Percentiles rank a stretch among this genome's conserved stretches.
phyloP scores from a whole-genome alignment of 2,113 vertebrate species.

The Tamias sibiricus region DNA sequence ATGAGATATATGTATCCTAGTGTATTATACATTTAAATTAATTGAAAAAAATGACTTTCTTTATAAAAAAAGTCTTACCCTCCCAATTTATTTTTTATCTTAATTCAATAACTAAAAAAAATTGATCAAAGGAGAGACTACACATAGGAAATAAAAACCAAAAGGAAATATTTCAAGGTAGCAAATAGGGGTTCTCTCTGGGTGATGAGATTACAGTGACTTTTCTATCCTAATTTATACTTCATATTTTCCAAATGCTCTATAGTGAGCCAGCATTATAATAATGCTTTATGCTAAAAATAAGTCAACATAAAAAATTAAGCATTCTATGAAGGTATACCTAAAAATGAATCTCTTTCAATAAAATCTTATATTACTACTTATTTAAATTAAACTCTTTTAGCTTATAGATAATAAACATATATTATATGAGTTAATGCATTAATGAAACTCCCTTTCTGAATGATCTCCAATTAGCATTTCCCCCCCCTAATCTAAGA shows the following conservation, averaged over 20 bases:
- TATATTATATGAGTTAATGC: neutral
- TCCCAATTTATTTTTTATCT: conserved; percentile 38
- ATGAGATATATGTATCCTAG: neutral
- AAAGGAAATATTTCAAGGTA: conserved; percentile 21
- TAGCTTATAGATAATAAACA: conserved; percentile 33
- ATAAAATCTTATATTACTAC: conserved; percentile 26
- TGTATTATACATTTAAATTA: conserved; percentile 1
- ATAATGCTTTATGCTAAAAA: neutral
- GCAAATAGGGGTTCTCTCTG: conserved; percentile 8
- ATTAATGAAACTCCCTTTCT: conserved; percentile 37
- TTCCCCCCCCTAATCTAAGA: conserved; percentile 1
- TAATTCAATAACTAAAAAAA: conserved; percentile 45
- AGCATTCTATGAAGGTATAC: neutral
- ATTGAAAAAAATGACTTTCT: neutral
- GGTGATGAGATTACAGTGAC: neutral
- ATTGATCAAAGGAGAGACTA: neutral
- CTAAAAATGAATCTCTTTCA: conserved; percentile 29
- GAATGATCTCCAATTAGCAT: neutral
- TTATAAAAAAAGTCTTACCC: neutral
- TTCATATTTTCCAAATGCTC: neutral
- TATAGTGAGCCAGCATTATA: neutral
- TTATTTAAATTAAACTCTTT: conserved; percentile 50
- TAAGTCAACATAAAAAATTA: neutral
- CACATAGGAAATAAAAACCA: conserved; percentile 8
- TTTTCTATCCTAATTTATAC: conserved; percentile 3